These are phyloP conservation scores for Diloba caeruleocephala DNA, from an alignment of 2,888 invertebrate species.

Conservation along the genomic window DNA sequence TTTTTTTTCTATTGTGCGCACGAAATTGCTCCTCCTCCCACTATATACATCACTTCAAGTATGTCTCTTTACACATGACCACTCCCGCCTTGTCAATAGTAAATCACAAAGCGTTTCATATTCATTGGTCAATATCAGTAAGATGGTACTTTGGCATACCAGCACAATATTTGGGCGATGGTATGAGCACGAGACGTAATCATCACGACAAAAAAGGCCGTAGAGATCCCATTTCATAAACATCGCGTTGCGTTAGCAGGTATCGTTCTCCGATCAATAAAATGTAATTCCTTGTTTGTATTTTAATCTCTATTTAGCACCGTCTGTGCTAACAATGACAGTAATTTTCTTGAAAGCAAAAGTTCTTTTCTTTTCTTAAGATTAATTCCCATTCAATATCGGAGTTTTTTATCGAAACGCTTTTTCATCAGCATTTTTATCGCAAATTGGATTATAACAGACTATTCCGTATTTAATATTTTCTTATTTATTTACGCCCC, in stretches of 20 bases:
- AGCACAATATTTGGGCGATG: no score
- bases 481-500: slow-evolving; percentile 50
- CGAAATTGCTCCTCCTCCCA: no score
- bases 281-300: slow-evolving; percentile 32
- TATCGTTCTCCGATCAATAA: slow-evolving; percentile 21
- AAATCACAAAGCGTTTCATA: no score
- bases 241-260: neutral
- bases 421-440: slow-evolving; percentile 51
- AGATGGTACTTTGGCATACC: no score
- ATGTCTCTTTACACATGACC: no score
- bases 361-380: slow-evolving; percentile 62
- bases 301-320: slow-evolving; percentile 46
- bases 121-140: no score
- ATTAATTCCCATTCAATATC: slow-evolving; percentile 63
- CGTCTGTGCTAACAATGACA: slow-evolving; percentile 62
- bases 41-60: no score
- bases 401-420: slow-evolving; percentile 55
- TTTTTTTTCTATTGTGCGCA: no score
- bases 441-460: slow-evolving; percentile 51
- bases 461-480: slow-evolving; percentile 48
- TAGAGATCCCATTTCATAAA: neutral
- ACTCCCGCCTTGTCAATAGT: no score
- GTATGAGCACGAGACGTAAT: no score
- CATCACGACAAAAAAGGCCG: no score
- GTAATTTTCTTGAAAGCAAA: slow-evolving; percentile 69